Evolutionary conservation across 2,797 vertebrate genomes (phyloP).

Genomic region (Sibirionetta formosa): DNA sequence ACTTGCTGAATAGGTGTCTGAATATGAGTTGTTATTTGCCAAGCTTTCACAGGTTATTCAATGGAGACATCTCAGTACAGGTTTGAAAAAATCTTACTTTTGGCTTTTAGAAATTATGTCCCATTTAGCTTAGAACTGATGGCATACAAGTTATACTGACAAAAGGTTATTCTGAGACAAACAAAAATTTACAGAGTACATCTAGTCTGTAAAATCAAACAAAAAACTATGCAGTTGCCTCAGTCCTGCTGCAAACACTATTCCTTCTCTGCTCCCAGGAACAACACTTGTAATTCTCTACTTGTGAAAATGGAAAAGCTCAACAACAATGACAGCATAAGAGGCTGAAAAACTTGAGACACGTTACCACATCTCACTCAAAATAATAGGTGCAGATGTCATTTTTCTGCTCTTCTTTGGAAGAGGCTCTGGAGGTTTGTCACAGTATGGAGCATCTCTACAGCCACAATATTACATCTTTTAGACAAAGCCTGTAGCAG

Average conservation of each 20-base stretch:
- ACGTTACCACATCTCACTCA: constrained; percentile 7
- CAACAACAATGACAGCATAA: not conserved
- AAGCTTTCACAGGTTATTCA: not conserved
- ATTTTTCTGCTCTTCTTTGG: constrained; percentile 15
- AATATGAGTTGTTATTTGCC: not conserved
- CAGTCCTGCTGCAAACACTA: not conserved
- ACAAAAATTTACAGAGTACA: not conserved
- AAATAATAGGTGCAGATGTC: constrained; percentile 52
- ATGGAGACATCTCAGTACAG: not conserved
- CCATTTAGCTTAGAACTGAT: not conserved
- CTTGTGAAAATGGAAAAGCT: constrained; percentile 42
- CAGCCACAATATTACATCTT: not conserved
- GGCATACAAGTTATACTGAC: not conserved
- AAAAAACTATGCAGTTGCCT: not conserved
- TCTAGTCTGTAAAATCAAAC: not conserved
- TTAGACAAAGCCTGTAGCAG: not conserved
- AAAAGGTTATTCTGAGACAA: not conserved
- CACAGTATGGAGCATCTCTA: constrained; percentile 11
- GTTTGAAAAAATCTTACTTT: not conserved
- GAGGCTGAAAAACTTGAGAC: constrained; percentile 23
- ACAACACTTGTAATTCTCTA: constrained; percentile 35
- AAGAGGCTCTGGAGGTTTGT: constrained; percentile 41
- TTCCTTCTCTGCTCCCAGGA: not conserved
- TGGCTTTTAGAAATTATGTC: not conserved
- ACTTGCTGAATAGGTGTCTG: not conserved